phyloP scores from a whole-genome alignment of 1,140 invertebrate genomes.

The Dendrolimus punctatus region DNA sequence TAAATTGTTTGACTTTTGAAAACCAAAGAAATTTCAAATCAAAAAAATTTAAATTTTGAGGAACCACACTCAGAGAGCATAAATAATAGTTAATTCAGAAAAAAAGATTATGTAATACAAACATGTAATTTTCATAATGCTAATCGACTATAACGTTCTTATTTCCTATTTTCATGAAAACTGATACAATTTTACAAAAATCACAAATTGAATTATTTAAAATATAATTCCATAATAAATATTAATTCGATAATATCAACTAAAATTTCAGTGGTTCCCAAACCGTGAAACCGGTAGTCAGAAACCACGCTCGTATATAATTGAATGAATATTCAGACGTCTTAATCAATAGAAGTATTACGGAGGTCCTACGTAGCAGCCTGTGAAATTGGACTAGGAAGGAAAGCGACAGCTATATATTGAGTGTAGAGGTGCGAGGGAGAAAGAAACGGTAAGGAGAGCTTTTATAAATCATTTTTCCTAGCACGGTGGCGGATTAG shows the following conservation, averaged over 20 bases:
- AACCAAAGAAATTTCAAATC: no score
- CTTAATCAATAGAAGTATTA: slow-evolving; percentile 69
- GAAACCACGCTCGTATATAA: slow-evolving; percentile 53
- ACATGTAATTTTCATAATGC: no score
- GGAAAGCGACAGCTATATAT: slow-evolving; percentile 31
- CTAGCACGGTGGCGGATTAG: slow-evolving; percentile 47
- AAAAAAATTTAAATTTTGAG: no score
- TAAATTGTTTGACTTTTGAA: no score
- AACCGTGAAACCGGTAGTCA: slow-evolving; percentile 36
- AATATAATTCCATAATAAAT: not conserved
- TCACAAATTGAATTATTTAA: no score
- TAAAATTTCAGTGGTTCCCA: slow-evolving; percentile 17
- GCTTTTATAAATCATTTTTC: slow-evolving; percentile 70
- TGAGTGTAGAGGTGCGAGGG: slow-evolving; percentile 6
- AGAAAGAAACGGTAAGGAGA: slow-evolving; percentile 30
- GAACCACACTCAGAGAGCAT: no score
- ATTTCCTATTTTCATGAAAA: no score
- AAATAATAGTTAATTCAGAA: no score
- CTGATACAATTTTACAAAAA: no score
- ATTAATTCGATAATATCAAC: not conserved
- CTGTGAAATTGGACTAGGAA: slow-evolving; percentile 65
- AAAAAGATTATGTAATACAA: no score
- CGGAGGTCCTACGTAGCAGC: slow-evolving; percentile 49
- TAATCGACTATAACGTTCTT: no score
- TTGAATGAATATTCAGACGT: slow-evolving; percentile 69